Base-by-base conservation (phyloP, 2,113 vertebrate species). In the Hippocampus comes region DNA sequence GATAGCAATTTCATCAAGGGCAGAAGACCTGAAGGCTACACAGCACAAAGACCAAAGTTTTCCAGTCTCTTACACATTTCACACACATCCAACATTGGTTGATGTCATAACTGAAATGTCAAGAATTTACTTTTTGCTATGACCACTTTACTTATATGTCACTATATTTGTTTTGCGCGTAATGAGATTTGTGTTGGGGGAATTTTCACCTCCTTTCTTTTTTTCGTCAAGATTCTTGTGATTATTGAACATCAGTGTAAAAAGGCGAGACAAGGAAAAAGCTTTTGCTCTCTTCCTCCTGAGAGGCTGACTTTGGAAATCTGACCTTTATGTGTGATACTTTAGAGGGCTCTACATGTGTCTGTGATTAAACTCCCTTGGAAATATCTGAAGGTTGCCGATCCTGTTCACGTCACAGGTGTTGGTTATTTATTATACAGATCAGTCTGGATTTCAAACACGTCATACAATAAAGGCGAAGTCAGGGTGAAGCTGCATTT, bases 281-380 rank as follows among this genome's bases (percentile, higher is more conserved):
- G 55, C 53, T 71, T 74, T 80, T 79, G 57, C 65, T 76, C 63
- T 75, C 42, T 78, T 71, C 67, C 23, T 78, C 48, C 34, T 18
- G 27, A n/a, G 59, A 81, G 51, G 68, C 61, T 51, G 6, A 68
- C 55, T 70, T 48, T 30, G 75, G 41, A 73, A 77, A 64, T 61
- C 9, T 68, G 72, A 75, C 80, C 71, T 71, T 75, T 34, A 72
- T 23, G 63, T 25, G 49, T 59, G 46, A 65, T 73, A 61, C 79
- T 78, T 79, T 59, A 60, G 55, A 53, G 59, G n/a, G 60, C 72
- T 65, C 48, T 48, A 66, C 56, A 69, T 25, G n/a, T 77, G 75
- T 72, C 60, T 76, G 61, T 77, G 69, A 72, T 77, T 77, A 79
- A 67, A 80, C 59, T 66, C 42, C 71, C 76, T 23, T 57, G 63